Evolutionary conservation across 2,888 invertebrate genomes (phyloP), one percentile per base, ranked within the genome.

Genomic region (Drosophila helvetica): DNA sequence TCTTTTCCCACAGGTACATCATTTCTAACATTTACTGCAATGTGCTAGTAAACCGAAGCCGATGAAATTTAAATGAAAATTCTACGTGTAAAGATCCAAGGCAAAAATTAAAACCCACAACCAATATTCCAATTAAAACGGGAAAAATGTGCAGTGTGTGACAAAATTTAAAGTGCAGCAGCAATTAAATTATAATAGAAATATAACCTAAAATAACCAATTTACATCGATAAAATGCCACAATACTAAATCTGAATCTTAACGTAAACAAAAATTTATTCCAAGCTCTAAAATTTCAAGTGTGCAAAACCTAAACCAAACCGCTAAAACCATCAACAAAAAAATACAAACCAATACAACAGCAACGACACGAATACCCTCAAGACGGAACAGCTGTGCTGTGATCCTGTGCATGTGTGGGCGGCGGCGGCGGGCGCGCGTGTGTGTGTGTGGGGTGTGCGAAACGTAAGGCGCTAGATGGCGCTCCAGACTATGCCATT

Each of bases 1-100:
- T 55, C 60, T 63, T 17, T 30, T 59, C 55, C 46, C 30, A 18
- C 80, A 85, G 84, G 84, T 86, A 80, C 80, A 72, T 74, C 55
- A 86, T 83, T 80, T 80, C 86, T 71, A 77, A 75, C 74, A 88
- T 53, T 80, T 88, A 88, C 81, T 82, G 84, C 79, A 61, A 53
- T 69, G 74, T 79, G 65, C 72, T 70, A 68, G 73, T 83, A 88
- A 71, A 66, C 54, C 72, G 22, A 42, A 62, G 71, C 58, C 25
- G 43, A 62, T 62, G 57, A 59, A 70, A 67, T 68, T 53, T 56
- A 22, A 22, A 22, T 22, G 53, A 52, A 25, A 77, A 75, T 71
- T 75, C 62, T 63, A 70, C 80, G 79, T 78, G 10, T 38, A 56
- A 70, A n/a, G 10, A 30, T 42, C 18, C 17, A 18, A 30, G 43